These are phyloP conservation scores for Elachura formosa DNA, from an alignment of 2,113 vertebrate genomes.

Conservation along the genomic window DNA sequence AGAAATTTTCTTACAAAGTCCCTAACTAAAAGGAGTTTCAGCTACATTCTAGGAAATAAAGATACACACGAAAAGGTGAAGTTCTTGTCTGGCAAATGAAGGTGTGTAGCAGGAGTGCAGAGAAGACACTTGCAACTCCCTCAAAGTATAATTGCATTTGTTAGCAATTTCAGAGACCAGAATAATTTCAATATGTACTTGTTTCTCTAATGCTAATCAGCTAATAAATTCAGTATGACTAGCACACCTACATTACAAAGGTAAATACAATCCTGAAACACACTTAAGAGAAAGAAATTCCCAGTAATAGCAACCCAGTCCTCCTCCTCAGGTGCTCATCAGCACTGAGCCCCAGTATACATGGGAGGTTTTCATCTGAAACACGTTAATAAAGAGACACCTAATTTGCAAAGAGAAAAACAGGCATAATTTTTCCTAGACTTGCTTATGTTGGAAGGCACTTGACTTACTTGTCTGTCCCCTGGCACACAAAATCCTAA, in stretches of 20 bases:
- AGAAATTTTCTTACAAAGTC: neutral
- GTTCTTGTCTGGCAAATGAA: neutral
- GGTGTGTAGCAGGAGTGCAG: neutral
- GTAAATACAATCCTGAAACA: neutral
- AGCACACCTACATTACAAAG: neutral
- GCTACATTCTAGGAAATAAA: neutral
- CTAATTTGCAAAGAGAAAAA: neutral
- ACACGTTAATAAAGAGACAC: accelerated
- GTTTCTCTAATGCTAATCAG: neutral
- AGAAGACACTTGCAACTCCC: neutral
- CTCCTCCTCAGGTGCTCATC: neutral
- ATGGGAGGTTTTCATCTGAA: neutral
- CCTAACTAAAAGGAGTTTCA: neutral
- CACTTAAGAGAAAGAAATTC: neutral
- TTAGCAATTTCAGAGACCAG: neutral
- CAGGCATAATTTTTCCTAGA: neutral
- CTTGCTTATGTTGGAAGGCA: neutral
- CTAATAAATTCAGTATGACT: neutral
- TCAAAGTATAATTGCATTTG: neutral
- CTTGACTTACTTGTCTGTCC: neutral
- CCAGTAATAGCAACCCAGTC: neutral
- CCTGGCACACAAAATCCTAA: neutral
- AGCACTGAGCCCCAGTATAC: neutral
- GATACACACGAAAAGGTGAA: accelerated
- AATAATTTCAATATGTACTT: neutral